Base-by-base conservation (phyloP, 2,113 vertebrate species). In the Syngnathoides biaculeatus region DNA sequence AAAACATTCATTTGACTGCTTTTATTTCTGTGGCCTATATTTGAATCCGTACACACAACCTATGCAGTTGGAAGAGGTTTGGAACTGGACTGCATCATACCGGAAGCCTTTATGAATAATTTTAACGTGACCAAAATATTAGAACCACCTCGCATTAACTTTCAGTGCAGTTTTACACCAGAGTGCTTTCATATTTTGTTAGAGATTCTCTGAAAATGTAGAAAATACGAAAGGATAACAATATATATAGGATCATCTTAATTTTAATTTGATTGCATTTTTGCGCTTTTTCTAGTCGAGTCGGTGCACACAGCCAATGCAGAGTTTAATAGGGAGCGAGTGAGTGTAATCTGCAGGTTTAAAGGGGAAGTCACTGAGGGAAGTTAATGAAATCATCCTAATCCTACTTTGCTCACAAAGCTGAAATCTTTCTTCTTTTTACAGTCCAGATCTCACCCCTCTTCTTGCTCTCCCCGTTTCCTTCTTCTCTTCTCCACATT, bases 371-470 rank as follows among this genome's bases (percentile, higher is more conserved):
- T 89, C 80, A 69, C 85, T 75, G 73, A 87, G 77, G 80, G 88
- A 75, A 67, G 74, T 74, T 86, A 89, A 88, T 91, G 79, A 90
- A 90, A 88, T 89, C 78, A 91, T 83, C 73, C 75, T 88, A 87
- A 87, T 88, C 83, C 86, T 78, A 58, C 84, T 60, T 68, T 59
- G 55, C 76, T 70, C 65, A 69, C 65, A 73, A 69, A 74, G 78
- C 64, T 68, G 68, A 80, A 67, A 78, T 71, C 58, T 79, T 69
- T 70, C 53, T 79, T 68, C 65, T 47, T 65, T 14, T 67, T 43
- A 43, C 39, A 43, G 40, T 68, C 52, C 62, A 71, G 62, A 47
- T 76, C 47, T 79, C 61, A 20, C 62, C 40, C n/a, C 58, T 53
- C 27, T 50, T 20, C 30, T 47, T n/a, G n/a, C 5, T 35, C 24